Evolutionary conservation across 1,140 invertebrate genomes (phyloP), one percentile per base, ranked within the genome.

Genomic region (Trichoplusia ni): DNA sequence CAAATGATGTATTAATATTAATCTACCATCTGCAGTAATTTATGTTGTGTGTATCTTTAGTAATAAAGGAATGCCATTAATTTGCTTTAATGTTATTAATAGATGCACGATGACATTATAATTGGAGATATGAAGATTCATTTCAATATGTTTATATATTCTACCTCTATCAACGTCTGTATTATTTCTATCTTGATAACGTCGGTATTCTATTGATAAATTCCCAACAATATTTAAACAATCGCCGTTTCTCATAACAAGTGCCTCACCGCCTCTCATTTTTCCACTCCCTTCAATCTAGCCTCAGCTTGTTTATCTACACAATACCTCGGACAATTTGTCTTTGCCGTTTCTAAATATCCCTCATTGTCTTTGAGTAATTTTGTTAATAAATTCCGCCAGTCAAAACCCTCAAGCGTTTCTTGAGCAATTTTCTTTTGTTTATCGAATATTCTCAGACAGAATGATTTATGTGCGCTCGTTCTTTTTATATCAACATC

Each of bases 331-430:
- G 51, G 54, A 75, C 78, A 77, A 86, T 86, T 88, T 84, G 76
- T 88, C 81, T 82, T 79, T 64, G 69, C 74, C 71, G 72, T 64
- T 75, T 81, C 74, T 77, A 80, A 84, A 86, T 84, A 87, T 84
- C 78, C 72, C 75, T 81, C 80, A 77, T 85, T 83, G 83, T 86
- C 76, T 82, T 84, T 81, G 77, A 85, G 65, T 86, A 84, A 86
- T 86, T 86, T 71, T 76, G 69, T 81, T 85, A 82, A 86, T 85
- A 85, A 85, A 80, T 82, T 80, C 75, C 58, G 71, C 73, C 74
- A 82, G 78, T 85, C 81, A 85, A 81, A 86, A 81, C 81, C 75
- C 77, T 76, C 71, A 69, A 67, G 64, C 65, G 35, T 64, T 60
- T 60, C 70, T 77, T 74, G 72, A 71, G 77, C 72, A 79, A 82